Base-by-base conservation (phyloP, 2,797 vertebrate species). In the Premnoplex brunnescens region DNA sequence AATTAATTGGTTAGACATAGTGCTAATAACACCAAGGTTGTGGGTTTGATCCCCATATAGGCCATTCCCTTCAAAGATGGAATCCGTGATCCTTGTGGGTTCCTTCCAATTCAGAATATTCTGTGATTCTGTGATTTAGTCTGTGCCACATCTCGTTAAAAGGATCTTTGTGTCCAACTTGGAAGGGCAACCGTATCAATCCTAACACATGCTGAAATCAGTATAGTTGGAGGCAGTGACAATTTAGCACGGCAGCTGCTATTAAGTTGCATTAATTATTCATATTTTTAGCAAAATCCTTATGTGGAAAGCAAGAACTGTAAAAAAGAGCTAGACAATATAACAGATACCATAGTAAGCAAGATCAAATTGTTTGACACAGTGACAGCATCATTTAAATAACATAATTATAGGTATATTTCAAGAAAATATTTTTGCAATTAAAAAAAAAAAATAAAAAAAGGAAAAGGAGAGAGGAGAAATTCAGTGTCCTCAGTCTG, bases 181-280 rank as follows among this genome's bases (percentile, higher is more conserved):
- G 58, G 49, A 56, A 89, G 34, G 68, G 85, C 75, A 92, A 46
- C 41, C 0, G 0, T 64, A 66, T 76, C 19, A 15, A 91, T 27
- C 21, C 52, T 89, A 91, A 77, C 24, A 56, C 44, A 68, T 74
- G 68, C 58, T 88, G 68, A 93, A 91, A 54, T 77, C 46, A 85
- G 44, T 41, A 63, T 36, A 67, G 52, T 94, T 83, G 56, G 48
- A 93, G 67, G 64, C 52, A 77, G 56, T 88, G 82, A 89, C 12
- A 93, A 77, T 91, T 95, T 60, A 67, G 21, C 68, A 81, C 52
- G 36, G 64, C 91, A 92, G 3, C 19, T 77, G 34, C 28, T 81
- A 72, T 91, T 89, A 91, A 17, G 34, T 39, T 89, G n/a, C 16
- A 88, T 95, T 75, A 77, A 92, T 95, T 88, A 93, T 89, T 92